Base-by-base conservation (phyloP, 2,113 vertebrate genomes). In the Laterallus jamaicensis region DNA sequence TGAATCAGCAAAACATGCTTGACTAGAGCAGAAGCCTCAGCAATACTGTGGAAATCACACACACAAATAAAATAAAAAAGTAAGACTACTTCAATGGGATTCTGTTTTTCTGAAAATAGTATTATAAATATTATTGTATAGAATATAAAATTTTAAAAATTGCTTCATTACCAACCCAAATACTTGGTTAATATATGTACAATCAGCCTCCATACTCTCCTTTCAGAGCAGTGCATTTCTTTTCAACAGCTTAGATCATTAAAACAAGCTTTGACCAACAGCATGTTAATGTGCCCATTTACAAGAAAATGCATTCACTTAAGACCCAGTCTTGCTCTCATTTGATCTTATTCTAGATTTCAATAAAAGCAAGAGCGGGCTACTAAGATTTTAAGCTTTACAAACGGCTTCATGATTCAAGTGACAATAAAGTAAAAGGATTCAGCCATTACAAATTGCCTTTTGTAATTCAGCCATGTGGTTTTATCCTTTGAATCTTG, bases 401-500 rank as follows among this genome's bases (percentile, higher is more conserved):
- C 97, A 97, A 97, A 98, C 78, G 78, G 96, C 97, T 96, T 82
- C 94, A 96, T 97, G 97, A 97, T 93, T 97, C 84, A 97, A 97
- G 97, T 98, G 97, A 97, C 95, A 97, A 52, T 86, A 95, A 97
- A 97, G 93, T 93, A 96, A 95, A 94, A 78, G 96, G 98, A 98
- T 98, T 98, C 98, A 98, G 98, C 98, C 98, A 98, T 98, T 98
- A 98, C 97, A 98, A 97, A 98, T 98, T 97, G 88, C 93, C 86
- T 96, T 97, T 77, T 83, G 92, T 89, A 98, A 97, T 97, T 93
- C 87, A 97, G 90, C 62, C 86, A 83, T 95, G 94, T 82, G 42
- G 31, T 90, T 91, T 96, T 78, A 86, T 73, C 66, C 70, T 84
- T 90, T 68, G 59, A 95, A 29, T 86, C 95, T 97, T 88, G 73